Percentiles rank a stretch among this genome's conserved stretches.
phyloP scores from a whole-genome alignment of 2,888 invertebrate genomes.

The Platycnemis pennipes region DNA sequence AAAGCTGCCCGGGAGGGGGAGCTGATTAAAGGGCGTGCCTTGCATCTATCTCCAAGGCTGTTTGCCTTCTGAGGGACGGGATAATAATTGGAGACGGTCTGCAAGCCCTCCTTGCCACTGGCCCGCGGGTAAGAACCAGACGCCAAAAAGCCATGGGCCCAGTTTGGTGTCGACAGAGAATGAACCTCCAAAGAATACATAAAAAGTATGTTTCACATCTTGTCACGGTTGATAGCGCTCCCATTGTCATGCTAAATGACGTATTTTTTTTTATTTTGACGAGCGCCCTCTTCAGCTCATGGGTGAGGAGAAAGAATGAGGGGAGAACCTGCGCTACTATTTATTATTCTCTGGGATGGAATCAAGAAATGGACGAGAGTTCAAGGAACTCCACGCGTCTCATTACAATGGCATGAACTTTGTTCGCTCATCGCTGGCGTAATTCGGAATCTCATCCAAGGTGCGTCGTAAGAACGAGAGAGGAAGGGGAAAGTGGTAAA shows the following conservation, averaged over 20 bases:
- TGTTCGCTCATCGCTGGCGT: background rate
- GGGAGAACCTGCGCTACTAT: background rate
- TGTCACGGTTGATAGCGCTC: too few relatives aligned
- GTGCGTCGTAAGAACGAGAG: background rate
- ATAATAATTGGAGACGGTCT: background rate
- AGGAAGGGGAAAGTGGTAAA: background rate
- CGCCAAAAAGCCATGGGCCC: background rate
- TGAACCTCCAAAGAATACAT: background rate
- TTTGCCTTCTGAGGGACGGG: background rate
- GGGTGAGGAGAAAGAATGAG: too few relatives aligned
- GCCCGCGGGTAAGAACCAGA: background rate
- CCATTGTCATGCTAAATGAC: too few relatives aligned
- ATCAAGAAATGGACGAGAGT: background rate
- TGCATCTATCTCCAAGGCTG: background rate
- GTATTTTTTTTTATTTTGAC: too few relatives aligned
- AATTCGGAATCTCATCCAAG: background rate
- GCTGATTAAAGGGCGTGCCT: conserved; percentile 1
- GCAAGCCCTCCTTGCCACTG: background rate
- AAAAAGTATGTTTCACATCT: too few relatives aligned
- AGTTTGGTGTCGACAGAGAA: background rate
- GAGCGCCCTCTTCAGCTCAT: too few relatives aligned
- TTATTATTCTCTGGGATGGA: background rate
- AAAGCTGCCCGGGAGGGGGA: background rate
- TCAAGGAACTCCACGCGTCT: background rate
- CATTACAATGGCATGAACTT: background rate